phyloP scores from a whole-genome alignment of 2,888 invertebrate species.

The Graphium colonna region DNA sequence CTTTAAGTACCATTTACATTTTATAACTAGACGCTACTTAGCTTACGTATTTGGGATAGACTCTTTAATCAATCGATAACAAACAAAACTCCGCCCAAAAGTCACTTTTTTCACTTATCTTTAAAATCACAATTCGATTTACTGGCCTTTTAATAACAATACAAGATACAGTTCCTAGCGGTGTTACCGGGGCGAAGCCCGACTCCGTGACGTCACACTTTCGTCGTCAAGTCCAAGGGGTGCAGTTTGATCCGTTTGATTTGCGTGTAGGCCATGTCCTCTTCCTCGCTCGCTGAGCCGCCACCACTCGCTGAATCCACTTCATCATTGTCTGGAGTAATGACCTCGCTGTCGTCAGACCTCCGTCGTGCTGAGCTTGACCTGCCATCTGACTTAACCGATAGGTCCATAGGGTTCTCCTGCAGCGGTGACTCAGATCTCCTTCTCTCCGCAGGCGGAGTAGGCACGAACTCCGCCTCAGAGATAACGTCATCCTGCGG shows the following conservation, averaged over 20 bases:
- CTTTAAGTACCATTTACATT: constrained; percentile 57
- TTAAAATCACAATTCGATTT: constrained; percentile 73
- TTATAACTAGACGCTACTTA: constrained; percentile 53
- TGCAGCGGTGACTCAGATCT: constrained; percentile 81
- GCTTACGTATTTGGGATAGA: constrained; percentile 77
- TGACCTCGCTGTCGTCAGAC: constrained; percentile 74
- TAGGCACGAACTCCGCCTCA: constrained; percentile 75
- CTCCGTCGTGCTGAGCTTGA: constrained; percentile 71
- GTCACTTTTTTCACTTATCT: constrained; percentile 51
- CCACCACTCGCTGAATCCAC: constrained; percentile 66
- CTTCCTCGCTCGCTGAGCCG: constrained; percentile 69
- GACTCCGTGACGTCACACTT: constrained; percentile 76
- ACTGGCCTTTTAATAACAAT: constrained; percentile 69
- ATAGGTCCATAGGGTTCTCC: constrained; percentile 90
- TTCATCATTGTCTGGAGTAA: constrained; percentile 64
- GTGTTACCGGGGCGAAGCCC: constrained; percentile 41
- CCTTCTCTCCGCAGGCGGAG: constrained; percentile 64
- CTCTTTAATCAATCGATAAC: constrained; percentile 74
- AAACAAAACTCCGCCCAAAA: constrained; percentile 49
- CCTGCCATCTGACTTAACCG: constrained; percentile 84
- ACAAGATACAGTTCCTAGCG: constrained; percentile 38
- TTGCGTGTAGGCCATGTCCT: constrained; percentile 78
- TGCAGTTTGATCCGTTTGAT: constrained; percentile 80
- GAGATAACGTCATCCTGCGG: constrained; percentile 74
- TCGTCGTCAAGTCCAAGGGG: constrained; percentile 84